Base-by-base conservation (phyloP, 2,113 vertebrate genomes). In the Microcebus lehilahytsara region DNA sequence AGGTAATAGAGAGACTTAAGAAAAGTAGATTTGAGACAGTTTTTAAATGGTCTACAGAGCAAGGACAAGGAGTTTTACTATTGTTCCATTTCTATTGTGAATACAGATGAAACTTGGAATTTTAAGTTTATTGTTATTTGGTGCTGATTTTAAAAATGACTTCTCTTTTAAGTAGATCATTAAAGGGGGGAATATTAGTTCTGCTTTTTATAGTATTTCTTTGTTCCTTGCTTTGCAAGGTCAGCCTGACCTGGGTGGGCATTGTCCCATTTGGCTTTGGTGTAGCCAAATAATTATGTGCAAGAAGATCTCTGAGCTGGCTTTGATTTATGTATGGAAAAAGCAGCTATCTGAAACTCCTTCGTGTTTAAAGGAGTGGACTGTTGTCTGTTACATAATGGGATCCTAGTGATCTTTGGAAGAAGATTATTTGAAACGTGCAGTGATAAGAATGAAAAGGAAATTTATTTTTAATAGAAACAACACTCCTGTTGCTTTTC, bases 391-490 rank as follows among this genome's bases (percentile, higher is more conserved):
- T 87, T 64, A 40, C 72, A 10, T 60, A 56, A 79, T 53, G n/a
- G 32, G 58, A 53, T 51, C 62, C 53, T 5, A 17, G 62, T 87
- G 93, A 88, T 93, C 58, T 85, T 56, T 92, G 58, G 53, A 78
- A 96, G 75, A 92, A 84, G 94, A 56, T 66, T 77, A 83, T 84
- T 89, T 71, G 69, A 96, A 97, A 96, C 3, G 1, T 69, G 32
- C 25, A 89, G 25, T 92, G 77, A 64, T 95, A 80, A 95, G 75
- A 92, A 66, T 80, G 80, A 87, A 93, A 85, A 93, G 74, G 90
- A 83, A 86, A 92, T 89, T 92, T 89, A 22, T 86, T 93, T 96
- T 93, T 86, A 95, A 72, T 85, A 83, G 74, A 85, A 96, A 83
- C 8, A 78, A 51, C 34, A 79, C n/a, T 78, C 72, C 14, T 95